Base-by-base conservation (phyloP, 2,113 vertebrate genomes). In the Strigops habroptila region DNA sequence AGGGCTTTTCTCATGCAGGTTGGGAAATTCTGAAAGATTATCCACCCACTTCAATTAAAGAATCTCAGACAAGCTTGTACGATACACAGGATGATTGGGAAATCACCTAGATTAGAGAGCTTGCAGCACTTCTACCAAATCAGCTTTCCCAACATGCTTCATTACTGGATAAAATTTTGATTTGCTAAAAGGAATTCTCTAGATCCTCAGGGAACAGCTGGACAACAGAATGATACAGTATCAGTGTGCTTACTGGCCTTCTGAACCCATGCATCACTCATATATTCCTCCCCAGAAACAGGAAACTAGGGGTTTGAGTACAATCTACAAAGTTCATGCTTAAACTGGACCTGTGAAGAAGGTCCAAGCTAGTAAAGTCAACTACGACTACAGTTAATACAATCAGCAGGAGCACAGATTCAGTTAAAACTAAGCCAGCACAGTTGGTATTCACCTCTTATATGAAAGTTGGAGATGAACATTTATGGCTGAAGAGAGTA, bases 21-120 rank as follows among this genome's bases (percentile, higher is more conserved):
- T 95, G 59, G 49, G 87, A 82, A 94, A 92, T 55, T 41, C 37
- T 75, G 84, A 85, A 64, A 95, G 81, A 63, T 59, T 70, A 95
- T 37, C 63, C 60, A 86, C 75, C 78, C 33, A 33, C 57, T 49
- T 70, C 37, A 46, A 63, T 51, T 53, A 80, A 77, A 80, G 41
- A 74, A 57, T 46, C 28, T 63, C 55, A 63, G 67, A 91, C 68
- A 92, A 86, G 77, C 76, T 94, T 4, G 3, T 91, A 90, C 2
- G 0, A 80, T 27, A 90, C 43, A 69, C 10, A 73, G 39, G 70
- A 67, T 18, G 23, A 81, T 31, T 96, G 75, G 49, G 82, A 80
- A 93, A 94, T 85, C 28, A 67, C 22, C 12, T 46, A 69, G 48
- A 25, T 49, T 90, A 90, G 14, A 64, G 13, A 88, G 28, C 37